These are phyloP conservation scores for Peromyscus attwateri DNA, from an alignment of 2,797 vertebrate genomes.

Conservation along the genomic window DNA sequence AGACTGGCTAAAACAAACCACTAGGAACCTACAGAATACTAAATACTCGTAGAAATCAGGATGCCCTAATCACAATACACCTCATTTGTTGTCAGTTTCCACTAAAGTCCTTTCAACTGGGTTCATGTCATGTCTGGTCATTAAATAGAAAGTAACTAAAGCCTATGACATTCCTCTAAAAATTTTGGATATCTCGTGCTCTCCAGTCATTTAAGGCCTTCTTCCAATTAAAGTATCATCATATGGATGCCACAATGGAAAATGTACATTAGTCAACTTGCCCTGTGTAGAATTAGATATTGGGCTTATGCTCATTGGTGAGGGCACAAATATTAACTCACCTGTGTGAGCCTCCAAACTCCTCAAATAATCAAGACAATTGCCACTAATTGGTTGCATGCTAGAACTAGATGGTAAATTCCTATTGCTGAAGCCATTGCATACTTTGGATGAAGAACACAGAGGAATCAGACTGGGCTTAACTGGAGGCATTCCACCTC, in stretches of 20 bases:
- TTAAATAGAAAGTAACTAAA: not conserved
- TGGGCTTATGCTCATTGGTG: not conserved
- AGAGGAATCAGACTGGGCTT: not conserved
- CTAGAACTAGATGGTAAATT: not conserved
- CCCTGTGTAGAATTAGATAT: not conserved
- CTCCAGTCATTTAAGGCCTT: not conserved
- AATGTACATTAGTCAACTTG: not conserved
- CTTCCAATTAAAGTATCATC: not conserved
- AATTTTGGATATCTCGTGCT: not conserved
- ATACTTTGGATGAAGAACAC: not conserved
- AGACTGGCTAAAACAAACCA: not conserved
- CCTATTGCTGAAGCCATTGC: not conserved
- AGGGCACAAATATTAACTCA: not conserved
- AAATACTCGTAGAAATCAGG: not conserved
- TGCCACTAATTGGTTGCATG: not conserved
- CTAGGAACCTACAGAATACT: not conserved
- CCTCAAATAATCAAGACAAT: not conserved
- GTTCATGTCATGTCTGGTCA: not conserved
- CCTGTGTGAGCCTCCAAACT: not conserved
- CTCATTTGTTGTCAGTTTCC: not conserved
- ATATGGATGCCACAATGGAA: not conserved
- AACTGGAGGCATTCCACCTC: not conserved
- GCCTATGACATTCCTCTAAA: not conserved
- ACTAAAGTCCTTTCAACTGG: not conserved
- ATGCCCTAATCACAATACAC: not conserved